Evolutionary conservation across 1,140 invertebrate species (phyloP).

Genomic region (Aphelinus atriplicis): DNA sequence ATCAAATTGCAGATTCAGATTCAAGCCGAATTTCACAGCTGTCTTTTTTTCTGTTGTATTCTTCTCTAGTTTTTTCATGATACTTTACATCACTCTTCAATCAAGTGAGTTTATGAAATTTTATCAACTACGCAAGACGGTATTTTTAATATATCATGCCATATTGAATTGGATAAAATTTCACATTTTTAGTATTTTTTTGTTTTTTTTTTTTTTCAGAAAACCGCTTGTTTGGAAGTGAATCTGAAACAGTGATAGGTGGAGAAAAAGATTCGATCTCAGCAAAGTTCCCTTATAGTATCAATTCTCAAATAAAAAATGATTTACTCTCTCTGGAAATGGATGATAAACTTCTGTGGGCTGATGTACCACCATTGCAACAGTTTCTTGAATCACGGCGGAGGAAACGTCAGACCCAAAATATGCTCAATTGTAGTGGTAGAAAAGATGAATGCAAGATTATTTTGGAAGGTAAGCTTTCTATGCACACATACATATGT

Average conservation of each 20-base stretch:
- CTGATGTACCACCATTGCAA: not conserved
- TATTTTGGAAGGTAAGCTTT: slow-evolving; percentile 20
- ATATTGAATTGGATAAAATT: too few relatives aligned
- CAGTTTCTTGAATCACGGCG: not conserved
- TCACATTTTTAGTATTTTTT: too few relatives aligned
- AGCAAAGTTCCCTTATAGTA: not conserved
- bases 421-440: not conserved
- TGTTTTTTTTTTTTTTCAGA: too few relatives aligned
- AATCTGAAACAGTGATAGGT: not conserved
- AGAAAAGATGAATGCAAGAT: slow-evolving; percentile 22
- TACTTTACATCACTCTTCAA: slow-evolving; percentile 16
- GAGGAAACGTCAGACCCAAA: slow-evolving; percentile 24
- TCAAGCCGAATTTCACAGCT: slow-evolving; percentile 7
- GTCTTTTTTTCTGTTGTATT: not conserved
- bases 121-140: too few relatives aligned
- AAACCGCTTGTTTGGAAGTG: too few relatives aligned
- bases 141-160: too few relatives aligned
- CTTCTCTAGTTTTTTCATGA: slow-evolving; percentile 11
- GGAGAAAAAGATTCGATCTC: not conserved
- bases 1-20: not conserved
- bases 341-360: not conserved
- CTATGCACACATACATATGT: too few relatives aligned
- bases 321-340: not conserved
- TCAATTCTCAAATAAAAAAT: not conserved
- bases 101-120: not conserved